phyloP scores from a whole-genome alignment of 2,888 invertebrate species.

The Tridacna crocea region DNA sequence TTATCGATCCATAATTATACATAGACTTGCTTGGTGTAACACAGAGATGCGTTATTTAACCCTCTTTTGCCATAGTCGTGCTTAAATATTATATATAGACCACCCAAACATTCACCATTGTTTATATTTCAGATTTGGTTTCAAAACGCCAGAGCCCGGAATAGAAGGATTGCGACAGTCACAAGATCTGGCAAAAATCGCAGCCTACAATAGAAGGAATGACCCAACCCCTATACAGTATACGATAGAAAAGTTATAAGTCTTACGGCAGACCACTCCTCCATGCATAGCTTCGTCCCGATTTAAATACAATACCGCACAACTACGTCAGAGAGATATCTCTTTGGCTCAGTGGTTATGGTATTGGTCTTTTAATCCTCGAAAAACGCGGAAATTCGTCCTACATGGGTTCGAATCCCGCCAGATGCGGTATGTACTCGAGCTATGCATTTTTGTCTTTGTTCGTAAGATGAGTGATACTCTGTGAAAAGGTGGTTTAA shows the following conservation, averaged over 20 bases:
- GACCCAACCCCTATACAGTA: not conserved
- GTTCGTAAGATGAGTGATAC: not conserved
- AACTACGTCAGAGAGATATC: too few species aligned
- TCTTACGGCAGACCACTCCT: not conserved
- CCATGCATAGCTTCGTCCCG: too few species aligned
- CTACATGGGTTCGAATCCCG: too few species aligned
- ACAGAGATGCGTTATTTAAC: not conserved
- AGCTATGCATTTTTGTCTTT: too few species aligned
- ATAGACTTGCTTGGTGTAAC: not conserved
- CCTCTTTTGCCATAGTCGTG: not conserved
- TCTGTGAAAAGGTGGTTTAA: not conserved
- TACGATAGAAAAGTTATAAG: not conserved
- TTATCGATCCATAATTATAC: not conserved
- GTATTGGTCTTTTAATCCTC: too few species aligned
- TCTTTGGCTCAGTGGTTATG: not conserved
- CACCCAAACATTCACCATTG: not conserved
- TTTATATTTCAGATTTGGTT: slow-evolving; percentile 89
- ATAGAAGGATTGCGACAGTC: slow-evolving; percentile 90
- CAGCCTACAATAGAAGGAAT: not conserved
- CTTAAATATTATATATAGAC: not conserved
- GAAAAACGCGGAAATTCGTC: too few species aligned
- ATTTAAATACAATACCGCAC: too few species aligned
- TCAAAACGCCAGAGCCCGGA: slow-evolving; percentile 96
- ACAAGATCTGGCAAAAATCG: not conserved
- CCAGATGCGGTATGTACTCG: too few species aligned